Conservation (phyloP, 1,140 invertebrate species). For the Drosophila albomicans region DNA sequence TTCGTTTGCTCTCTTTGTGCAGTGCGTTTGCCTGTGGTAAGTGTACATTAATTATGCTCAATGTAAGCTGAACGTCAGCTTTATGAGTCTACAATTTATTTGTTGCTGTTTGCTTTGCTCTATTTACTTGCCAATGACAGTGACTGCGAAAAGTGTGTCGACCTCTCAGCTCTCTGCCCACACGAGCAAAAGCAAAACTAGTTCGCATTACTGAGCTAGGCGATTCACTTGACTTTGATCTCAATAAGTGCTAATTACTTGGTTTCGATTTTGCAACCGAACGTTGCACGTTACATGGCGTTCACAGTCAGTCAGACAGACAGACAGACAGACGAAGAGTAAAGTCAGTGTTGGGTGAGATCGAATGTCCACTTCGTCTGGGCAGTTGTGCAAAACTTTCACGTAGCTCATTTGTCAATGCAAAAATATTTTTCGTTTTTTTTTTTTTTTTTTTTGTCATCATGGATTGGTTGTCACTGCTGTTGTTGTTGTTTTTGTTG, state of each 20-base stretch:
- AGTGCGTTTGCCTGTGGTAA: constrained; percentile 11
- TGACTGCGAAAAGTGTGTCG: constrained; percentile 74
- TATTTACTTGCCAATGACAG: constrained; percentile 75
- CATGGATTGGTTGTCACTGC: constrained; percentile 34
- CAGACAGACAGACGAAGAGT: no score
- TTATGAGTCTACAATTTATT: constrained; percentile 35
- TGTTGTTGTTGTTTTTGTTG: constrained; percentile 45
- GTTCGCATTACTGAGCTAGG: constrained; percentile 43
- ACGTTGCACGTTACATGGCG: constrained; percentile 8
- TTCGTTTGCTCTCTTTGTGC: background rate
- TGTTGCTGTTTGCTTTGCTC: constrained; percentile 60
- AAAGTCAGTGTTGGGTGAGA: background rate
- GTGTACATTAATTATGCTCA: constrained; percentile 63
- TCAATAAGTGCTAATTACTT: constrained; percentile 72
- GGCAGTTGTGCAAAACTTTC: constrained; percentile 63
- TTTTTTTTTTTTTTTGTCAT: constrained; percentile 35
- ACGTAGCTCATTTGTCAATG: constrained; percentile 76
- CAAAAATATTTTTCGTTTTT: constrained; percentile 49
- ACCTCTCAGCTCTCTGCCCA: constrained; percentile 65
- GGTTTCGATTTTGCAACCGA: constrained; percentile 58
- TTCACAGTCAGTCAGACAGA: background rate
- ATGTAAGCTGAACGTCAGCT: constrained; percentile 31
- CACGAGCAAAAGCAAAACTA: constrained; percentile 58
- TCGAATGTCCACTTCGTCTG: constrained; percentile 35
- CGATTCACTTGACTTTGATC: constrained; percentile 71